Conservation (phyloP, 2,797 vertebrate species). For the Channa striata region DNA sequence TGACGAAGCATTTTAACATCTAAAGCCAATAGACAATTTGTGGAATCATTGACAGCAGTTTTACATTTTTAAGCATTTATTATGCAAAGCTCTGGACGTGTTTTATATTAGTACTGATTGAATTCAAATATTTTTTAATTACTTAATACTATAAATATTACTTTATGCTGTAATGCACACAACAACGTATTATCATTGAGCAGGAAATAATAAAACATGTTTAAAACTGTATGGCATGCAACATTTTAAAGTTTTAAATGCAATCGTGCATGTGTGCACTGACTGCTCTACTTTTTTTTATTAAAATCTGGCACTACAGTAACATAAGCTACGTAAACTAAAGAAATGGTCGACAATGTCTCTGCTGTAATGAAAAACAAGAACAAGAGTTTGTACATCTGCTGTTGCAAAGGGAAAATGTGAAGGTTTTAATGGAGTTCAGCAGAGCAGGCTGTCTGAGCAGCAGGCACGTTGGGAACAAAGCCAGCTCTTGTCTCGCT, state of each 20-base stretch:
- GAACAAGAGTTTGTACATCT: neutral
- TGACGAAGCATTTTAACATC: neutral
- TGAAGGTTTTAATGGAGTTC: neutral
- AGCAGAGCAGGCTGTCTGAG: slow-evolving; percentile 12
- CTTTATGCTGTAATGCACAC: neutral
- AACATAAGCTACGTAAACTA: too few species aligned
- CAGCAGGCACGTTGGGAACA: slow-evolving; percentile 6
- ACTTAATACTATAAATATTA: neutral
- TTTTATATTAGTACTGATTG: too few species aligned
- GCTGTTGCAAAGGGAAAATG: neutral
- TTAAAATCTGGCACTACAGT: too few species aligned
- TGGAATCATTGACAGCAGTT: neutral
- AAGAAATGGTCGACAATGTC: neutral
- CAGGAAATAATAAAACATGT: neutral
- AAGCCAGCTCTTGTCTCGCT: slow-evolving; percentile 6
- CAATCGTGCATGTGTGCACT: neutral
- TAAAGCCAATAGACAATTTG: neutral
- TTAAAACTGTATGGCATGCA: neutral
- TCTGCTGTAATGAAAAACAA: neutral
- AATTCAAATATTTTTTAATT: too few species aligned
- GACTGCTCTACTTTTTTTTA: neutral
- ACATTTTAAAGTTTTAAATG: neutral
- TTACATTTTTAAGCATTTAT: too few species aligned
- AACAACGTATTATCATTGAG: neutral
- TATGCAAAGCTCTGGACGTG: too few species aligned